Percentiles rank a stretch among this genome's conserved stretches.
phyloP scores from a whole-genome alignment of 2,797 vertebrate species.

The Sphenopsis melanotis region DNA sequence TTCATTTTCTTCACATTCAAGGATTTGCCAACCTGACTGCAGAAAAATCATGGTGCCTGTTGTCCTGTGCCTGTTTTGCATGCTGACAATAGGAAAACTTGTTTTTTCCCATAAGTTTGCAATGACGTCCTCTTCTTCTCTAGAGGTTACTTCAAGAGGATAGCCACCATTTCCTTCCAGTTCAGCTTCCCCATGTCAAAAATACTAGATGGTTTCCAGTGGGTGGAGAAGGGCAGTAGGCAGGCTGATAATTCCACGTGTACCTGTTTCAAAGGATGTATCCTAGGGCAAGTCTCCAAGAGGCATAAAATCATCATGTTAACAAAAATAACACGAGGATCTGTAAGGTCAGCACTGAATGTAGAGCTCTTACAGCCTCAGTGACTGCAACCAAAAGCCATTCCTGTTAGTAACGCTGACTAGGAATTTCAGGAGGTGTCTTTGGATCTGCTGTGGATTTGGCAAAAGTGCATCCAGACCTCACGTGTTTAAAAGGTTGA shows the following conservation, averaged over 20 bases:
- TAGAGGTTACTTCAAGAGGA: not conserved
- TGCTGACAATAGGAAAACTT: not conserved
- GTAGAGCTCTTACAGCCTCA: not conserved
- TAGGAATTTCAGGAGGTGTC: not conserved
- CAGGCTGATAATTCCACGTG: not conserved
- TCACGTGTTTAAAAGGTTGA: not conserved
- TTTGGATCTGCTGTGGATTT: not conserved
- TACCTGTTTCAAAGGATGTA: not conserved
- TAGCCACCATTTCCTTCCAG: not conserved
- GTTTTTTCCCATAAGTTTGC: not conserved
- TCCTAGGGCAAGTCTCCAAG: not conserved
- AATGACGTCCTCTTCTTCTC: not conserved
- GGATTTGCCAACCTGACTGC: not conserved
- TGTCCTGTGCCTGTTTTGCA: not conserved
- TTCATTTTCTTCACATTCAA: not conserved
- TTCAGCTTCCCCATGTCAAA: not conserved
- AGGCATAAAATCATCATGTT: not conserved
- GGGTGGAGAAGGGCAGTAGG: not conserved
- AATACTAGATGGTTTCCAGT: not conserved
- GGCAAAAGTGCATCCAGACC: not conserved
- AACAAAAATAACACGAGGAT: not conserved
- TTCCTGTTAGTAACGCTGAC: fast-evolving
- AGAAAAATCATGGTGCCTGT: not conserved
- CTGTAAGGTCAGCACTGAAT: not conserved
- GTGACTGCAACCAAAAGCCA: not conserved